Percentiles rank a stretch among this genome's conserved stretches.
These are phyloP conservation scores for Sussaba pulchella DNA, from an alignment of 2,888 invertebrate genomes.

Conservation along the genomic window DNA sequence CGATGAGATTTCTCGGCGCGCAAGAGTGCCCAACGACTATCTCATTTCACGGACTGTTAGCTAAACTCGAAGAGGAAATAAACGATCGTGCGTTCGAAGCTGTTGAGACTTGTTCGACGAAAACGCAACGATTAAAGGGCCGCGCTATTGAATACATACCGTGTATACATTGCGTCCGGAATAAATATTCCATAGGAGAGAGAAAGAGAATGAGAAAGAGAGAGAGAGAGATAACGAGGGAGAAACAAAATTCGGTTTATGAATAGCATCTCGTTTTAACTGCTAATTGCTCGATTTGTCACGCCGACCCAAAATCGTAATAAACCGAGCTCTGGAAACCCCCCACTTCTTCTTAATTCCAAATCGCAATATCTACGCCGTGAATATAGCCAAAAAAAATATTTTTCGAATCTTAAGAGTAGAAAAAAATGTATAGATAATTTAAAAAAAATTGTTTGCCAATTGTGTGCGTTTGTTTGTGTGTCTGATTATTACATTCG, in stretches of 20 bases:
- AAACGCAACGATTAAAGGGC: conserved; percentile 60
- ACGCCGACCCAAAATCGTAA: conserved; percentile 15
- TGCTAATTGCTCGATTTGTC: conserved; percentile 50
- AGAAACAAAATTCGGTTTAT: neutral
- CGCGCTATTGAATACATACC: conserved; percentile 42
- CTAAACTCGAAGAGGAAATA: conserved; percentile 60
- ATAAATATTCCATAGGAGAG: conserved; percentile 20
- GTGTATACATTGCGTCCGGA: conserved; percentile 22
- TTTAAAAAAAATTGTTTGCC: no score
- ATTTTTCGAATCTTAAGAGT: neutral
- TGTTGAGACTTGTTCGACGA: conserved; percentile 35
- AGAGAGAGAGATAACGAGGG: neutral
- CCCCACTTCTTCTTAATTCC: neutral
- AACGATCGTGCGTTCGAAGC: conserved; percentile 44
- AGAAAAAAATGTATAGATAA: no score
- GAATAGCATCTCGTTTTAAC: conserved; percentile 40
- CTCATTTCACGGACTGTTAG: conserved; percentile 65
- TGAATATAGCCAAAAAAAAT: neutral
- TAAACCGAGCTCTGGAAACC: neutral
- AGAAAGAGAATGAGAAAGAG: neutral
- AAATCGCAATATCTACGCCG: no score
- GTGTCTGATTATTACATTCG: no score
- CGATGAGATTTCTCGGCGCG: conserved; percentile 27
- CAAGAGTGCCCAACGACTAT: conserved; percentile 40
- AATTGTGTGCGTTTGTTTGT: no score